Evolutionary conservation across 1,140 invertebrate species (phyloP).

Genomic region (Penaeus vannamei): DNA sequence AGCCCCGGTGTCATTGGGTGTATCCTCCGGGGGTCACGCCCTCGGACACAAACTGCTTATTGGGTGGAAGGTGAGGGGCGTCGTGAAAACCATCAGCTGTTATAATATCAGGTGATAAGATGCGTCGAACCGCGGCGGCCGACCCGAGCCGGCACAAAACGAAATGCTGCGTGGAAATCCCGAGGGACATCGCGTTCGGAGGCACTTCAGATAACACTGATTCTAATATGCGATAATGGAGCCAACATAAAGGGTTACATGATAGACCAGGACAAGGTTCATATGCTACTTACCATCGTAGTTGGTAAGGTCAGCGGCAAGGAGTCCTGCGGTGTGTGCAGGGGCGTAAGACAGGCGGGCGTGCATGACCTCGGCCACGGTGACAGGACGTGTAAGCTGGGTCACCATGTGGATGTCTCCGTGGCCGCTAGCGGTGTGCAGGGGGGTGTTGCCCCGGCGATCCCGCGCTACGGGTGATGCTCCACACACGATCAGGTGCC

Average conservation of each 20-base stretch:
- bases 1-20: too few species aligned
- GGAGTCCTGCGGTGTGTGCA: slow-evolving; percentile 64
- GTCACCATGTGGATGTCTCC: slow-evolving; percentile 58
- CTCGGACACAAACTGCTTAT: too few species aligned
- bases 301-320: slow-evolving; percentile 66
- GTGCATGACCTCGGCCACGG: slow-evolving; percentile 60
- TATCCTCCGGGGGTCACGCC: too few species aligned
- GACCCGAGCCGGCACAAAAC: too few species aligned
- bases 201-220: background rate
- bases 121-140: too few species aligned
- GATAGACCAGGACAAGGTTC: background rate
- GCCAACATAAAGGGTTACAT: background rate
- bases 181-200: slow-evolving; percentile 5
- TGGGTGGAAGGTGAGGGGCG: too few species aligned
- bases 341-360: slow-evolving; percentile 66
- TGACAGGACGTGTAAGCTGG: slow-evolving; percentile 66
- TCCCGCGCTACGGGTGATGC: slow-evolving; percentile 75
- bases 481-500: slow-evolving; percentile 78
- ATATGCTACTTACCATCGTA: slow-evolving; percentile 66
- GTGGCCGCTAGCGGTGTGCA: slow-evolving; percentile 76
- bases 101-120: too few species aligned
- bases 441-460: slow-evolving; percentile 79
- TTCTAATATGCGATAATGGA: background rate
- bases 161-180: too few species aligned
- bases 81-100: too few species aligned